Evolutionary conservation across 2,797 vertebrate species (phyloP), one percentile per base, ranked within the genome.

Genomic region (Hipposideros larvatus): DNA sequence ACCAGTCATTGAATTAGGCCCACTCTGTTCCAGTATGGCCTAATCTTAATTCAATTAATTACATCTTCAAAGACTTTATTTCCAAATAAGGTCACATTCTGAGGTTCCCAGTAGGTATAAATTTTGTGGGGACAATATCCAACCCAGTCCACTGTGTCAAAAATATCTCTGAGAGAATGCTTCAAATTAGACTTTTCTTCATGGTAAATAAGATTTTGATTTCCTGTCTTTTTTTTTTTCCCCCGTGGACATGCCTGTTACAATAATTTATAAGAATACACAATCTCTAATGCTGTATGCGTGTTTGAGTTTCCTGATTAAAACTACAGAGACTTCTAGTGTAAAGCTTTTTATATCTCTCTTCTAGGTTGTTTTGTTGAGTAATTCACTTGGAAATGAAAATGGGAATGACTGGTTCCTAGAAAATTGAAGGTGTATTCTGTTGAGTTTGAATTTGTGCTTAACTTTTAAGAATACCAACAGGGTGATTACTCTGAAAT

Each of bases 361-460:
- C n/a, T 59, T 66, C 48, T 96, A 78, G 77, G 78, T 89, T 96
- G 91, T 82, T 55, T 24, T 92, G 66, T 82, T 96, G 95, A 96
- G 90, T 96, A 75, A 97, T 97, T 97, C 93, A 4, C 91, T 97
- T 96, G 11, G 90, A 96, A 91, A 96, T 92, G 79, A 97, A 11
- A 53, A 37, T 34, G 75, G 53, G 34, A 86, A 92, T 90, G 92
- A 34, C 93, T 93, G 53, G 31, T 26, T 88, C 13, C 63, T 28
- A 66, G 88, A 90, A 26, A 66, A 82, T 68, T 57, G 28, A 97
- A 92, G 75, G 11, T 34, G 84, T 83, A 59, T 22, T 74, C 9
- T 89, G 5, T 65, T 70, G 75, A 78, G 43, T 91, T 87, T 95
- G 24, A 86, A 66, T 70, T 80, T 4, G 79, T 90, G 63, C 90